Base-by-base conservation (phyloP, 2,888 invertebrate genomes). In the Galeruca laticollis region DNA sequence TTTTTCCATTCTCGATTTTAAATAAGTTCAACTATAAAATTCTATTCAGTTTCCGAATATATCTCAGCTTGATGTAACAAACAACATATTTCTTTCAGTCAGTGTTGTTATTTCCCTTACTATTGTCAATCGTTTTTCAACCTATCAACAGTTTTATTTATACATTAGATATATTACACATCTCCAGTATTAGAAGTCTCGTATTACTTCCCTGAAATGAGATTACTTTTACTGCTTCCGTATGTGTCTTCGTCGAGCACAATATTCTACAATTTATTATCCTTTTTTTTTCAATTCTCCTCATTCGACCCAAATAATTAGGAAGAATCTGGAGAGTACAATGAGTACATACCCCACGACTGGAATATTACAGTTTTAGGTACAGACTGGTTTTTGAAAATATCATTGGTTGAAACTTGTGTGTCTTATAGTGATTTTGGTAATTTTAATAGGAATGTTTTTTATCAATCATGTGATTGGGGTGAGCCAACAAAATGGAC, bases 171-270 rank as follows among this genome's bases (percentile, higher is more conserved):
- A 40, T 40, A 40, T 40, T n/a, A 40, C 40, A 40, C 0, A 40
- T 40, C 40, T n/a, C 13, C 40, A 5, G n/a, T n/a, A 5, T 40
- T 13, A 9, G 18, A 47, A 47, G 6, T 15, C 40, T 47, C 15
- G 15, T 18, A 47, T 47, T 47, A 8, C 47, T 47, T 47, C 15
- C 15, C 18, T 47, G 4, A 9, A 47, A 47, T 47, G 6, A 47
- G 15, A 47, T 47, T 47, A 47, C 47, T 47, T 47, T 47, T 47
- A 47, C 18, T 18, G 15, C 47, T 47, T 47, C 15, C 18, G 47
- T 18, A 15, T 47, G 47, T 18, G 18, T 15, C 47, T 18, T 47
- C 6, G 18, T 47, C 18, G 47, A 18, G 18, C 2, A 47, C n/a
- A 6, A 43, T 43, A 43, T 43, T 43, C n/a, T n/a, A 43, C 43